Evolutionary conservation across 2,113 vertebrate genomes (phyloP).

Genomic region (Nothocercus julius): DNA sequence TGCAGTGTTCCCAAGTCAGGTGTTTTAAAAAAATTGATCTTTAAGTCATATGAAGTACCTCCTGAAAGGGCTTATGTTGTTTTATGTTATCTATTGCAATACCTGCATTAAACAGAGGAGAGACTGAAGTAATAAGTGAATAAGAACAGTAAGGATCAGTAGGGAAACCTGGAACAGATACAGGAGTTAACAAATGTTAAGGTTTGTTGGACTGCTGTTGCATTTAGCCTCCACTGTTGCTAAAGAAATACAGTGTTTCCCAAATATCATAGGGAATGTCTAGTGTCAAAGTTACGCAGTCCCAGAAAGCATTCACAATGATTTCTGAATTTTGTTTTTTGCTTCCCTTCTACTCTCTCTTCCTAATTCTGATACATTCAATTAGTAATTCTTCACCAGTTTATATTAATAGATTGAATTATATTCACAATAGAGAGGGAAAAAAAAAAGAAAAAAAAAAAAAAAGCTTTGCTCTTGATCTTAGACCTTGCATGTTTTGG

Average conservation of each 20-base stretch:
- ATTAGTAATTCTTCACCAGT: not conserved
- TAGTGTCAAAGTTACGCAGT: not conserved
- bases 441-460: not conserved
- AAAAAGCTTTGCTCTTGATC: not conserved
- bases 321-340: slow-evolving; percentile 2
- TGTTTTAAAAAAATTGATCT: not conserved
- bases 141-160: not conserved
- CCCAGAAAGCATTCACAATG: not conserved
- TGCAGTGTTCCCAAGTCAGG: not conserved
- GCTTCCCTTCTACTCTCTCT: not conserved
- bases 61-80: not conserved
- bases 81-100: not conserved
- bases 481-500: not conserved
- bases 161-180: not conserved
- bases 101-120: not conserved
- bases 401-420: not conserved
- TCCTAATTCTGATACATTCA: not conserved
- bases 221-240: not conserved
- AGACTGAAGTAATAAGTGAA: not conserved
- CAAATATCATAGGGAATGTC: not conserved
- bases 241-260: not conserved
- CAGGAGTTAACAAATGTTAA: not conserved
- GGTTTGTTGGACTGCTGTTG: not conserved
- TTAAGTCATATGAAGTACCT: not conserved
- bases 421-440: not conserved